Conservation (phyloP, 2,797 vertebrate genomes). For the Chromis chromis region DNA sequence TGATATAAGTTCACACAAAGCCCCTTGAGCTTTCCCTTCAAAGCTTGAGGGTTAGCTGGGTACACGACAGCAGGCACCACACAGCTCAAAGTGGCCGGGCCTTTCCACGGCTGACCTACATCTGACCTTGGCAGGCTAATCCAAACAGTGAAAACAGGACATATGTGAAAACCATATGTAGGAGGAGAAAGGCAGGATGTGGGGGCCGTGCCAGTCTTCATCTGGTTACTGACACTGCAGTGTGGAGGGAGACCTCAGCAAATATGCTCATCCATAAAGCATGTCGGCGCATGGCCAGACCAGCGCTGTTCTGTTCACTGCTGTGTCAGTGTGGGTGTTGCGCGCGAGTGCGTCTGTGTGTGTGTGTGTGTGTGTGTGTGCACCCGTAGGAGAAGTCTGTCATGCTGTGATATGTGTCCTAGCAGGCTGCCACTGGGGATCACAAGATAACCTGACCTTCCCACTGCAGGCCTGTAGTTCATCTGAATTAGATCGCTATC, state of each 20-base stretch:
- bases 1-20: conserved; percentile 47
- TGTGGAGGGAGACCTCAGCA: conserved; percentile 65
- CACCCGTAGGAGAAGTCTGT: conserved; percentile 59
- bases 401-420: conserved; percentile 68
- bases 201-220: conserved; percentile 67
- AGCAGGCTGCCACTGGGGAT: conserved; percentile 67
- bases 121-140: conserved; percentile 63
- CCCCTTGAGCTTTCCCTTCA: conserved; percentile 45
- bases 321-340: conserved; percentile 50
- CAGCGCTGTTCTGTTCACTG: conserved; percentile 37
- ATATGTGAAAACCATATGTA: conserved; percentile 77
- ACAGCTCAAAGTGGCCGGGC: conserved; percentile 55
- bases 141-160: conserved; percentile 62
- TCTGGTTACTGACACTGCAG: conserved; percentile 71
- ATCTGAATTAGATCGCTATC: conserved; percentile 79
- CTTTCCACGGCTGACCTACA: conserved; percentile 59
- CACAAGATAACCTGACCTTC: conserved; percentile 71
- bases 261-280: conserved; percentile 78
- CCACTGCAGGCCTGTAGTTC: conserved; percentile 59
- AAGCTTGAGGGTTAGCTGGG: conserved; percentile 48
- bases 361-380: conserved; percentile 23
- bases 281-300: conserved; percentile 53
- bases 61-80: conserved; percentile 56
- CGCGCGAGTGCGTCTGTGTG: conserved; percentile 27
- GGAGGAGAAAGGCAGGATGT: conserved; percentile 59